These are phyloP conservation scores for Scaptomyza tumidula DNA, from an alignment of 2,888 invertebrate species.

Conservation along the genomic window DNA sequence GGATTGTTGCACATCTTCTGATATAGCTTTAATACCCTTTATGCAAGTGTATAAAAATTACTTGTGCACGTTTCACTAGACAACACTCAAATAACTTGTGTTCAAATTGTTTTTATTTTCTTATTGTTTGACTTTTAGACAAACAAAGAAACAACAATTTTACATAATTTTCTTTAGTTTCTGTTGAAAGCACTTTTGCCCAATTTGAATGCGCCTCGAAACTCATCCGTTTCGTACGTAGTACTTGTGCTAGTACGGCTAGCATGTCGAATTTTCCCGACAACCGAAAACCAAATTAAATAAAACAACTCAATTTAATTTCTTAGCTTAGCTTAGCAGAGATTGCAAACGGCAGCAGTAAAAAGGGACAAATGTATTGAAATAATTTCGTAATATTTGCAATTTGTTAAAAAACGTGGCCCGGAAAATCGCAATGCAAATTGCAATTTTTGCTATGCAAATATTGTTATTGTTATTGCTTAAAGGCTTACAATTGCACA, in stretches of 20 bases:
- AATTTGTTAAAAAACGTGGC: constrained; percentile 70
- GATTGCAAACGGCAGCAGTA: constrained; percentile 43
- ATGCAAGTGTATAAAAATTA: constrained; percentile 33
- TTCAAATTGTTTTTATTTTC: constrained; percentile 30
- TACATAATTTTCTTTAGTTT: constrained; percentile 61
- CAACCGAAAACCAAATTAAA: constrained; percentile 29
- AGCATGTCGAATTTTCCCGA: constrained; percentile 41
- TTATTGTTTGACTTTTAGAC: constrained; percentile 25
- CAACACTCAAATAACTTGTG: constrained; percentile 23
- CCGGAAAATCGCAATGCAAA: constrained; percentile 43
- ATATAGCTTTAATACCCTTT: constrained; percentile 10
- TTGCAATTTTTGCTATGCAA: constrained; percentile 51
- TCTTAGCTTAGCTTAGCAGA: constrained; percentile 39
- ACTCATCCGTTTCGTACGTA: constrained; percentile 33
- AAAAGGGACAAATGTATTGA: constrained; percentile 48
- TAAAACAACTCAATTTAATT: constrained; percentile 71
- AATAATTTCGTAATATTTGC: constrained; percentile 76
- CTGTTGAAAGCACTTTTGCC: constrained; percentile 20
- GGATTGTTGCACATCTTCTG: neutral
- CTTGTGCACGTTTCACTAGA: constrained; percentile 49
- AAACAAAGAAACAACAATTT: constrained; percentile 43
- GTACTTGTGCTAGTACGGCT: constrained; percentile 2
- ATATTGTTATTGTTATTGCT: constrained; percentile 65
- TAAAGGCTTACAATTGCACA: constrained; percentile 44
- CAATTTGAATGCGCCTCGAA: constrained; percentile 23